phyloP scores from a whole-genome alignment of 2,888 invertebrate genomes.

The Acanthosepion esculentum region DNA sequence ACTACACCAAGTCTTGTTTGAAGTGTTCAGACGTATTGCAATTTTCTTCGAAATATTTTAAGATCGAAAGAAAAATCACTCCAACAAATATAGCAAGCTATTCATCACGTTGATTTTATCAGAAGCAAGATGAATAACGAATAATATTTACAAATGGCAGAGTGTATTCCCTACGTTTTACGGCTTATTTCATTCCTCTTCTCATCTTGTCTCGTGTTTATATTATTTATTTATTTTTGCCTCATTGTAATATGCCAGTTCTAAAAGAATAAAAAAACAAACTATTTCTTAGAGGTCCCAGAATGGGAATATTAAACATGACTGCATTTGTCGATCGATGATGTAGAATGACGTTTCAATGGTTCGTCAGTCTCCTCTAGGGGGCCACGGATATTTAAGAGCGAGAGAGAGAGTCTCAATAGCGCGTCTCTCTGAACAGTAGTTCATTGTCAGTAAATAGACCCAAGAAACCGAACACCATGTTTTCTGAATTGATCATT shows the following conservation, averaged over 20 bases:
- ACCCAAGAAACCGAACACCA: background rate
- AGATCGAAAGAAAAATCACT: too few species aligned
- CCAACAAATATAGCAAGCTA: too few species aligned
- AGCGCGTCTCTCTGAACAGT: background rate
- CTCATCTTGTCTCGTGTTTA: background rate
- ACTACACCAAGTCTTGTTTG: too few species aligned
- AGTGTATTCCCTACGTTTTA: background rate
- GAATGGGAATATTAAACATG: background rate
- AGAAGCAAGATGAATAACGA: too few species aligned
- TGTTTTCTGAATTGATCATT: background rate
- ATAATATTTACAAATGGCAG: background rate
- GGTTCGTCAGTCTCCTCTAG: background rate
- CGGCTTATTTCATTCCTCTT: background rate
- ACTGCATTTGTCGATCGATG: background rate
- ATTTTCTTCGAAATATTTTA: too few species aligned
- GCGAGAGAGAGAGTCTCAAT: background rate
- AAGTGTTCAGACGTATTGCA: too few species aligned
- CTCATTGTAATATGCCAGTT: background rate
- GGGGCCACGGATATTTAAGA: background rate
- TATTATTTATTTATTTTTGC: background rate
- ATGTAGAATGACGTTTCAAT: background rate
- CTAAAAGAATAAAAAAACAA: background rate
- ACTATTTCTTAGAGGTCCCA: background rate
- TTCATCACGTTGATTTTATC: too few species aligned
- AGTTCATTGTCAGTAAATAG: background rate